Evolutionary conservation across 1,140 invertebrate species (phyloP).

Genomic region (Radopholus similis): DNA sequence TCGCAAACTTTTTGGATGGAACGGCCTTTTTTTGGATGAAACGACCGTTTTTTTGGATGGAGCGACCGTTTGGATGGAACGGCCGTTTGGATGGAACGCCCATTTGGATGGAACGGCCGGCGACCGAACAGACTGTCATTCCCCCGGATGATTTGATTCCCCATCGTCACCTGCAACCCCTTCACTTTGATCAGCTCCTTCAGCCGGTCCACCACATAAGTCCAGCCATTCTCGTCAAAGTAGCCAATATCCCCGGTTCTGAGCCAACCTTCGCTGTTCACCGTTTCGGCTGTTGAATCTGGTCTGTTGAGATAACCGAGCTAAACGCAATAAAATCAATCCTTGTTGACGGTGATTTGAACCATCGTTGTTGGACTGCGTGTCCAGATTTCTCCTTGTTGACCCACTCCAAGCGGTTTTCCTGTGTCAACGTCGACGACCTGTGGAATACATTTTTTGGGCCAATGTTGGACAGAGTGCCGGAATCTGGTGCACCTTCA

Average conservation of each 20-base stretch:
- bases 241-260: conserved; percentile 76
- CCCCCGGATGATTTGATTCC: too few relatives aligned
- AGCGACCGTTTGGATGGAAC: too few relatives aligned
- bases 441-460: conserved; percentile 22
- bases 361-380: conserved; percentile 43
- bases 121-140: too few relatives aligned
- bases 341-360: neutral
- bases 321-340: too few relatives aligned
- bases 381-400: conserved; percentile 41
- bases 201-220: conserved; percentile 75
- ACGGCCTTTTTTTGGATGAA: too few relatives aligned
- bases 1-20: neutral
- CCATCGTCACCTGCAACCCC: conserved; percentile 67
- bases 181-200: conserved; percentile 88
- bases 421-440: conserved; percentile 39
- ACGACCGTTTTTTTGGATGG: too few relatives aligned
- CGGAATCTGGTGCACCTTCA: conserved; percentile 28
- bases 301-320: conserved; percentile 45
- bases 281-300: conserved; percentile 63
- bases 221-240: conserved; percentile 68
- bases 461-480: too few relatives aligned
- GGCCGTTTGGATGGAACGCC: too few relatives aligned
- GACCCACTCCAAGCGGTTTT: conserved; percentile 13
- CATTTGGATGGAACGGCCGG: too few relatives aligned
- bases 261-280: conserved; percentile 73